phyloP scores from a whole-genome alignment of 2,113 vertebrate species.

The Semnornis frantzii region DNA sequence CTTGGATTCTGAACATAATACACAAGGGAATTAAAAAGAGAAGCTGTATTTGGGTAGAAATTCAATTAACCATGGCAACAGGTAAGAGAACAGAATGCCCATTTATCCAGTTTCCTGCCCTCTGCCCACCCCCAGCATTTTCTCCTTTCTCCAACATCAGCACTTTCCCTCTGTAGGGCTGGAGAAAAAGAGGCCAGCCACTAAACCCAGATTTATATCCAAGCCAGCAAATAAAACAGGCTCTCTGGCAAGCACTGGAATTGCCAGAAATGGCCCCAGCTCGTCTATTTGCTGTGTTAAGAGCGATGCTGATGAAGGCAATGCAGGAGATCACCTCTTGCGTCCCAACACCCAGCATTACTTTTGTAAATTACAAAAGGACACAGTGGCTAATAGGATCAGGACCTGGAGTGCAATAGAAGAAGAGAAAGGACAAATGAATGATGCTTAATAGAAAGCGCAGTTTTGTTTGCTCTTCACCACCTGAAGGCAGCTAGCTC shows the following conservation, averaged over 20 bases:
- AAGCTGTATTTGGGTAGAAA: not conserved
- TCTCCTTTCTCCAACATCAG: not conserved
- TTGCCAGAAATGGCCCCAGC: not conserved
- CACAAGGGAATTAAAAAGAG: not conserved
- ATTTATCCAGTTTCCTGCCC: not conserved
- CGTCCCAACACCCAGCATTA: not conserved
- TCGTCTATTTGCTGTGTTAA: not conserved
- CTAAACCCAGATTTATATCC: not conserved
- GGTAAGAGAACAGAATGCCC: not conserved
- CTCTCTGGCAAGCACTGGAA: not conserved
- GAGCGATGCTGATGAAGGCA: not conserved
- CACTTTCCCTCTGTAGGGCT: not conserved
- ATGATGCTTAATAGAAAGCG: conserved; percentile 35
- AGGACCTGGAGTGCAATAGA: not conserved
- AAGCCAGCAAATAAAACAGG: conserved; percentile 7
- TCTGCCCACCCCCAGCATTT: not conserved
- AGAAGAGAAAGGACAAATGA: conserved; percentile 41
- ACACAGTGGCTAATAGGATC: conserved; percentile 60
- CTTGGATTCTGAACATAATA: not conserved
- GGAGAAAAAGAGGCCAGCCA: not conserved
- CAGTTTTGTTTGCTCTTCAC: conserved; percentile 49
- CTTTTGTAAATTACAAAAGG: conserved; percentile 53
- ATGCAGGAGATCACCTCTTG: not conserved
- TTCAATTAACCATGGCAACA: not conserved
- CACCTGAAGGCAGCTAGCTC: conserved; percentile 48